phyloP scores from a whole-genome alignment of 2,797 vertebrate genomes.

The Leptodactylus fallax region DNA sequence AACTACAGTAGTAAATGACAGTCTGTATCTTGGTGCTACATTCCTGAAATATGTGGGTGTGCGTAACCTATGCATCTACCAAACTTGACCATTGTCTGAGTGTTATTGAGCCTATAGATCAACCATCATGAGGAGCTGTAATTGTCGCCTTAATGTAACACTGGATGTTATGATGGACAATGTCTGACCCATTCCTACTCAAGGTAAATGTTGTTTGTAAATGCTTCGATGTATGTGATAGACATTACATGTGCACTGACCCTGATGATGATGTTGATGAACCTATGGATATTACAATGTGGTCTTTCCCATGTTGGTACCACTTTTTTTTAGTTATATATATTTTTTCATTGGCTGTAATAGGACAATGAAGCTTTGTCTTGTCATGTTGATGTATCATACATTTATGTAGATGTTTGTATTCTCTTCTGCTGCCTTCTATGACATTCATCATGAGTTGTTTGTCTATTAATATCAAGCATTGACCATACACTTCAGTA shows the following conservation, averaged over 20 bases:
- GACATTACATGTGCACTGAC: conserved; percentile 36
- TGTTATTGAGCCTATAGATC: not conserved
- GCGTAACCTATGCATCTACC: not conserved
- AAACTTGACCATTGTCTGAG: not conserved
- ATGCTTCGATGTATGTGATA: not conserved
- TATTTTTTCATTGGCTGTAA: not conserved
- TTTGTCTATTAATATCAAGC: not conserved
- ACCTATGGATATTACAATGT: not conserved
- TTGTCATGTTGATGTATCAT: not conserved
- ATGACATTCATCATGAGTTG: not conserved
- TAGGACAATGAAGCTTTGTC: not conserved
- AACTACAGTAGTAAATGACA: not conserved
- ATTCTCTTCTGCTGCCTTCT: conserved; percentile 26
- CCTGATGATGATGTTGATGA: not conserved
- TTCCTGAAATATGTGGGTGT: not conserved
- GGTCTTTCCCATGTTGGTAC: not conserved
- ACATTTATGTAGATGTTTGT: conserved; percentile 15
- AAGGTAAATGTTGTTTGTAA: not conserved
- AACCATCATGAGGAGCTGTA: not conserved
- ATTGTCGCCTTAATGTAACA: not conserved
- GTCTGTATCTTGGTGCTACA: conserved; percentile 1
- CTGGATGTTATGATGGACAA: not conserved
- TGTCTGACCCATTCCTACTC: not conserved
- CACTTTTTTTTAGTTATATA: not conserved
- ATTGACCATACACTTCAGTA: conserved; percentile 11